phyloP scores from a whole-genome alignment of 1,140 invertebrate genomes.

The Musca vetustissima region DNA sequence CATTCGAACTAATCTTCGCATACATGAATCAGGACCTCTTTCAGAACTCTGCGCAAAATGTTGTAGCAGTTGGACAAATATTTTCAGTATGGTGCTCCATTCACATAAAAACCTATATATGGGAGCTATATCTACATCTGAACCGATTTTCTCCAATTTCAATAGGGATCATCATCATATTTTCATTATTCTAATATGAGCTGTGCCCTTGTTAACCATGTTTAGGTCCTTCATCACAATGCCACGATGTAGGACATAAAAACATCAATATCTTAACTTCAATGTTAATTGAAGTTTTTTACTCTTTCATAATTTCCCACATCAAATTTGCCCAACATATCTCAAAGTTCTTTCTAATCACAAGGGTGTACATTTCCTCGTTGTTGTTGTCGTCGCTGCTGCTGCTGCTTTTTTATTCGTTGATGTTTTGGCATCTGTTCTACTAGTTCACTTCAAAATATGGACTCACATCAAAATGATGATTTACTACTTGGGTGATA shows the following conservation, averaged over 20 bases:
- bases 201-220: too few relatives aligned
- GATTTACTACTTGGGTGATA: slow-evolving; percentile 9
- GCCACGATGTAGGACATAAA: background rate
- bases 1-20: too few relatives aligned
- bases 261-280: background rate
- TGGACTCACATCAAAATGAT: background rate
- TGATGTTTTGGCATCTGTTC: slow-evolving; percentile 20
- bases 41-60: too few relatives aligned
- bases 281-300: background rate
- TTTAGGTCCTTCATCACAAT: background rate
- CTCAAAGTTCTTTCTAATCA: background rate
- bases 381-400: slow-evolving; percentile 1
- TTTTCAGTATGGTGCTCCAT: too few relatives aligned
- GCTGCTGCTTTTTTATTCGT: too few relatives aligned
- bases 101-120: too few relatives aligned
- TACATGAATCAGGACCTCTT: too few relatives aligned
- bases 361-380: slow-evolving; percentile 4
- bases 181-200: too few relatives aligned
- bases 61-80: too few relatives aligned
- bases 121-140: too few relatives aligned
- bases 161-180: too few relatives aligned
- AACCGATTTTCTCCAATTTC: too few relatives aligned
- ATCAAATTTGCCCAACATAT: background rate
- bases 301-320: background rate
- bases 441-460: background rate